Percentiles rank a stretch among this genome's conserved stretches.
Conservation (phyloP, 2,797 vertebrate genomes). For the Anas acuta region DNA sequence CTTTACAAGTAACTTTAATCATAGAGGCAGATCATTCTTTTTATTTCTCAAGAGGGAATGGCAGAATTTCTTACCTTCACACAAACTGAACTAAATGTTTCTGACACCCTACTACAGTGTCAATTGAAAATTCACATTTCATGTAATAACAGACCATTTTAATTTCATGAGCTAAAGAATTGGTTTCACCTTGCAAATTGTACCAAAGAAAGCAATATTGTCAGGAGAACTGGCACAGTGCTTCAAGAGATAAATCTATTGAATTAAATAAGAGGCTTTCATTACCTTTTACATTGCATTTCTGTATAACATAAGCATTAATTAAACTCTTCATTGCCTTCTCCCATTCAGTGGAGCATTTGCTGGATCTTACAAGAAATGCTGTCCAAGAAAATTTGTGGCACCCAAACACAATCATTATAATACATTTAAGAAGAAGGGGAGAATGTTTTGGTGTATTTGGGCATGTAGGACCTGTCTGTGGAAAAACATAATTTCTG, state of each 20-base stretch:
- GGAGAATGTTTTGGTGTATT: neutral
- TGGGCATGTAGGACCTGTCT: neutral
- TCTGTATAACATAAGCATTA: slow-evolving; percentile 45
- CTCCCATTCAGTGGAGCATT: slow-evolving; percentile 18
- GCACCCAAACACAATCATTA: slow-evolving; percentile 9
- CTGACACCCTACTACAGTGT: slow-evolving; percentile 55
- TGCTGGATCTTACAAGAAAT: slow-evolving; percentile 54
- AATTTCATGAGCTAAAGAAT: slow-evolving; percentile 74
- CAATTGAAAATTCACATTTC: slow-evolving; percentile 72
- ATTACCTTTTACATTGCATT: slow-evolving; percentile 65
- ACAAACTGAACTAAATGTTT: slow-evolving; percentile 63
- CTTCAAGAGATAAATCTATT: slow-evolving; percentile 64
- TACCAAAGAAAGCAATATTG: slow-evolving; percentile 62
- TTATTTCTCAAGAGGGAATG: slow-evolving; percentile 50
- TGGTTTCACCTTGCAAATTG: slow-evolving; percentile 55
- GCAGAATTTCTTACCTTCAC: slow-evolving; percentile 39
- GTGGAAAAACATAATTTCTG: neutral
- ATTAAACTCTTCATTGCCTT: slow-evolving; percentile 64
- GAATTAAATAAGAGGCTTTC: slow-evolving; percentile 59
- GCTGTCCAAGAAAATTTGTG: neutral
- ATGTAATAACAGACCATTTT: slow-evolving; percentile 71
- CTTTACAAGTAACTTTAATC: slow-evolving; percentile 45
- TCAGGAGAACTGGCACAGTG: slow-evolving; percentile 44
- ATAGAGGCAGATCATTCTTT: slow-evolving; percentile 41
- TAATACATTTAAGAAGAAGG: neutral